Evolutionary conservation across 2,113 vertebrate genomes (phyloP).

Genomic region (Salvelinus alpinus): DNA sequence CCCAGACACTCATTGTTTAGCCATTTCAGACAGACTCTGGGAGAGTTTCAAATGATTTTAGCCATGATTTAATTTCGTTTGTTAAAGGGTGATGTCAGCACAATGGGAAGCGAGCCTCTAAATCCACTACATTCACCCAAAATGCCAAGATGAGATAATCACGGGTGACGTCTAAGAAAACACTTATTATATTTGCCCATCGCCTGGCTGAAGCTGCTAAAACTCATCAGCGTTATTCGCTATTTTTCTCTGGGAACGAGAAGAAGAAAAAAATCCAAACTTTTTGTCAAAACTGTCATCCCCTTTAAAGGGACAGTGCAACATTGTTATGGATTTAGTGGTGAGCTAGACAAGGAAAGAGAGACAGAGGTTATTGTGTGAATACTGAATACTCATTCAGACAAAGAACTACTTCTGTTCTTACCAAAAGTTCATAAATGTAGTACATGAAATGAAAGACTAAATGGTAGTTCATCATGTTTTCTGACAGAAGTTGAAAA

Average conservation of each 20-base stretch:
- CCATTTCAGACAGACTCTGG: conserved; percentile 71
- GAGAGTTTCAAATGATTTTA: conserved; percentile 79
- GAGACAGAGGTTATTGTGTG: conserved; percentile 48
- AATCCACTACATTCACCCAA: conserved; percentile 91
- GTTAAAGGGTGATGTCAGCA: conserved; percentile 83
- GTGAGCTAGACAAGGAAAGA: conserved; percentile 53
- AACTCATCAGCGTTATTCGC: conserved; percentile 87
- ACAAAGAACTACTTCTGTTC: conserved; percentile 63
- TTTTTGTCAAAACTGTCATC: conserved; percentile 66
- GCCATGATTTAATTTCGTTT: conserved; percentile 80
- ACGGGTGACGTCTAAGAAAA: conserved; percentile 85
- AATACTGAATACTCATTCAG: conserved; percentile 68
- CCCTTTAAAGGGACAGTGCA: conserved; percentile 66
- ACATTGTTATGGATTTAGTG: conserved; percentile 46
- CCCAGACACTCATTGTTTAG: conserved; percentile 74
- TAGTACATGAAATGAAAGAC: not conserved
- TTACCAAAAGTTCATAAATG: conserved; percentile 37
- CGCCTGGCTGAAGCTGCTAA: conserved; percentile 91
- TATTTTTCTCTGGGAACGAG: conserved; percentile 70
- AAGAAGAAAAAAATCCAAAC: conserved; percentile 57
- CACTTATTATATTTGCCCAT: conserved; percentile 92
- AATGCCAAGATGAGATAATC: conserved; percentile 86
- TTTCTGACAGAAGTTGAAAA: conserved; percentile 1
- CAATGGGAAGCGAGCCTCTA: conserved; percentile 85
- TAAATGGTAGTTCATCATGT: not conserved